Percentiles rank a stretch among this genome's conserved stretches.
Evolutionary conservation across 2,113 vertebrate species (phyloP).

Genomic region (Megaptera novaeangliae): DNA sequence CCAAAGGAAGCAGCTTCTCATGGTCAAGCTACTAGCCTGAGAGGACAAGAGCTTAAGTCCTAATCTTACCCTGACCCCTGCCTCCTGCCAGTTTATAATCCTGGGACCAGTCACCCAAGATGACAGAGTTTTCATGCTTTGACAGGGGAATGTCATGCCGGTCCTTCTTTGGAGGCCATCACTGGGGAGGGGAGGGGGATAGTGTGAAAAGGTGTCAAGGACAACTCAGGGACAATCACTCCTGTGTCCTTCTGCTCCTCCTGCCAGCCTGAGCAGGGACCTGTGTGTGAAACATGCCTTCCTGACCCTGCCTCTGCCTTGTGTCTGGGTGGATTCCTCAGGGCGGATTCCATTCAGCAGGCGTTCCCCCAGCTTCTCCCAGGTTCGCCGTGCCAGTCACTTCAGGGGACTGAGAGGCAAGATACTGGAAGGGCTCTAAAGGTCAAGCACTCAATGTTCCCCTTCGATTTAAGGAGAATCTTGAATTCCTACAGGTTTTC

Average conservation of each 20-base stretch:
- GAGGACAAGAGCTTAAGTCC: not conserved
- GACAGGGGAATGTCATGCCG: not conserved
- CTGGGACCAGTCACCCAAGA: not conserved
- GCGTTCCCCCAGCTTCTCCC: not conserved
- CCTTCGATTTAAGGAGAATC: not conserved
- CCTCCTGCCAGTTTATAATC: not conserved
- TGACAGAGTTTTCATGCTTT: not conserved
- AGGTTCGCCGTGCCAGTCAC: not conserved
- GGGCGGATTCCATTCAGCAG: not conserved
- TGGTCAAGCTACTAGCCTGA: not conserved
- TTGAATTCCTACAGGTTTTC: not conserved
- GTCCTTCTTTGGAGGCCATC: not conserved
- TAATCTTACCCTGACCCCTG: not conserved
- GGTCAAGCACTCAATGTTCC: not conserved
- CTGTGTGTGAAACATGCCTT: not conserved
- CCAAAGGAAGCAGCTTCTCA: not conserved
- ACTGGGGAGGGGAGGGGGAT: not conserved
- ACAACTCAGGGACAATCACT: not conserved
- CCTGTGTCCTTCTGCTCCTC: not conserved
- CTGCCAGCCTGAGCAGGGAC: not conserved
- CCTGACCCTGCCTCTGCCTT: not conserved
- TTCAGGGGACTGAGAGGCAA: not conserved
- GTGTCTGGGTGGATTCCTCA: not conserved
- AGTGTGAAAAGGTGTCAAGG: not conserved
- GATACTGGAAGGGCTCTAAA: not conserved